A percentile compares a stretch with the other conserved stretches of the same genome.
Evolutionary conservation across 2,888 invertebrate species (phyloP).

Genomic region (Drosophila falleni): DNA sequence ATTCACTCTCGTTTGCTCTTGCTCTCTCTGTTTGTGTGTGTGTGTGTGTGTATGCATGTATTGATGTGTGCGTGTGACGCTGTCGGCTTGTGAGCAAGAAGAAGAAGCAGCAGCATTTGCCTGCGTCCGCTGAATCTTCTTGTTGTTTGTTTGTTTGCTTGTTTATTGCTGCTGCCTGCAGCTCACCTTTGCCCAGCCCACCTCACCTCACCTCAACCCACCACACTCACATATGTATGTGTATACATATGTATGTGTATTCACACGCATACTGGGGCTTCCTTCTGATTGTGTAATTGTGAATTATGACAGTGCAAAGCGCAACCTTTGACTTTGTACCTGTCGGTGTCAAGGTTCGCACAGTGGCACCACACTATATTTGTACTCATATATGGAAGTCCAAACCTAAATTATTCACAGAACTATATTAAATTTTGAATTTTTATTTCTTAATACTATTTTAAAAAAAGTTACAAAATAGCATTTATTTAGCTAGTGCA

Average conservation of each 20-base stretch:
- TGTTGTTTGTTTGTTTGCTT: slow-evolving; percentile 44
- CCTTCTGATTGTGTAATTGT: slow-evolving; percentile 59
- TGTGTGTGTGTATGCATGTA: slow-evolving; percentile 4
- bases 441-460: too few species aligned
- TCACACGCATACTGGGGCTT: slow-evolving; percentile 36
- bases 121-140: slow-evolving; percentile 19
- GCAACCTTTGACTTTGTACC: slow-evolving; percentile 46
- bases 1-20: not conserved
- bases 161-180: slow-evolving; percentile 24
- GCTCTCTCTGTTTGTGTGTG: not conserved
- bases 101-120: slow-evolving; percentile 18
- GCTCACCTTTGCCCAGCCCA: not conserved
- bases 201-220: not conserved
- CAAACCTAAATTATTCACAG: too few species aligned
- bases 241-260: not conserved
- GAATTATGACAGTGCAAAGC: slow-evolving; percentile 52
- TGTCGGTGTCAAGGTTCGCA: slow-evolving; percentile 48
- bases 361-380: slow-evolving; percentile 16
- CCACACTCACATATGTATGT: not conserved
- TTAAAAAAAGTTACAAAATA: too few species aligned
- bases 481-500: too few species aligned
- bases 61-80: slow-evolving; percentile 9
- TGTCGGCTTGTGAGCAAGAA: slow-evolving; percentile 25
- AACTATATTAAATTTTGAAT: too few species aligned
- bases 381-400: too few species aligned